A percentile compares a stretch with the other conserved stretches of the same genome.
phyloP scores from a whole-genome alignment of 2,113 vertebrate species.

The Rhinolophus ferrumequinum region DNA sequence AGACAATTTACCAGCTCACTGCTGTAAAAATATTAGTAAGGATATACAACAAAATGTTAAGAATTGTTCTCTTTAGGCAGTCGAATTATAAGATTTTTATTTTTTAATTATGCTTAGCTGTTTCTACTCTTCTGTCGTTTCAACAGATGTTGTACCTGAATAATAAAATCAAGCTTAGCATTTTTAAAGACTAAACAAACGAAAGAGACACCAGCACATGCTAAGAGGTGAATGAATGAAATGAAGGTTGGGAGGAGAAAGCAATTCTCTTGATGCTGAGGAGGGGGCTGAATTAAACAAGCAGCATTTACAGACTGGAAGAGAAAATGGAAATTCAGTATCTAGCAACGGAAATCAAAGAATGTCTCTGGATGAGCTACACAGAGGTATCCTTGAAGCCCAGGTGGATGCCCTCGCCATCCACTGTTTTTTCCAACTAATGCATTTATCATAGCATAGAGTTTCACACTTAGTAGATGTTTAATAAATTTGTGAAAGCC shows the following conservation, averaged over 20 bases:
- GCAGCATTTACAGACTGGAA: background rate
- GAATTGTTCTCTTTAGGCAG: constrained; percentile 44
- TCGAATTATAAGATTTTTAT: background rate
- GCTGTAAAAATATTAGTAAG: constrained; percentile 1
- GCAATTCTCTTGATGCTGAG: background rate
- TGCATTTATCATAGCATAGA: constrained; percentile 23
- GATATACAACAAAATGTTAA: constrained; percentile 44
- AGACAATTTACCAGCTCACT: background rate
- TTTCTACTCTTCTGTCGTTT: constrained; percentile 22
- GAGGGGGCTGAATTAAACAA: background rate
- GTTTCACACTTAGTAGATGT: background rate
- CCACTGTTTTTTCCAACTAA: background rate
- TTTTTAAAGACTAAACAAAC: constrained; percentile 23
- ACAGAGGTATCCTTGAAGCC: background rate
- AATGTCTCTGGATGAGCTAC: background rate
- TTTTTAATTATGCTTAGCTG: constrained; percentile 4
- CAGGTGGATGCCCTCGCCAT: background rate
- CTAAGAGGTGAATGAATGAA: constrained; percentile 19
- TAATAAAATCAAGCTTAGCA: constrained; percentile 47
- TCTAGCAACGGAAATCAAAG: constrained; percentile 10
- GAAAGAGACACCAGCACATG: background rate
- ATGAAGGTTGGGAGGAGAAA: background rate
- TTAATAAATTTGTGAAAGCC: constrained; percentile 41
- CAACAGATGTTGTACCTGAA: background rate
- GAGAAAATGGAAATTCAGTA: constrained; percentile 9